A percentile compares a stretch with the other conserved stretches of the same genome.
Conservation (phyloP, 1,140 invertebrate species). For the Pygmarrhopalites habei region DNA sequence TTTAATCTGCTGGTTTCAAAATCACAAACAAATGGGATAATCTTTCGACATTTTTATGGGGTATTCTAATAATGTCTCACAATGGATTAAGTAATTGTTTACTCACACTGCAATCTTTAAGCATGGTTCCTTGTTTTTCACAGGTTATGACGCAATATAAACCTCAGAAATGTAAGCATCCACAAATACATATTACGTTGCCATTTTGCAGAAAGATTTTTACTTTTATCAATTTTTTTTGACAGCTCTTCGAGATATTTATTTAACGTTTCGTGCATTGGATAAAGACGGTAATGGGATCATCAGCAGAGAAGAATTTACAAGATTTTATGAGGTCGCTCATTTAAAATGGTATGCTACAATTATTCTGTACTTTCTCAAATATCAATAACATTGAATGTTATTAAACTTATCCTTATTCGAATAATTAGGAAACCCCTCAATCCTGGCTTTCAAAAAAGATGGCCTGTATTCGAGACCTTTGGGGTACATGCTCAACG, state of each 20-base stretch:
- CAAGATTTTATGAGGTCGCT: constrained; percentile 65
- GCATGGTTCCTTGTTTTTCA: too few relatives aligned
- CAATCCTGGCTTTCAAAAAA: constrained; percentile 16
- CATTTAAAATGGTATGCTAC: constrained; percentile 71
- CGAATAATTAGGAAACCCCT: too few relatives aligned
- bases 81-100: too few relatives aligned
- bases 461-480: constrained; percentile 29
- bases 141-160: constrained; percentile 32
- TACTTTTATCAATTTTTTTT: constrained; percentile 21
- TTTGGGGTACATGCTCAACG: constrained; percentile 17
- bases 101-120: too few relatives aligned
- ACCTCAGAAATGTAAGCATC: constrained; percentile 31
- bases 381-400: too few relatives aligned
- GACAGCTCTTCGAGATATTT: constrained; percentile 64
- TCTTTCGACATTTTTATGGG: constrained; percentile 72
- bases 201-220: neutral
- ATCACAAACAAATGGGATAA: constrained; percentile 55
- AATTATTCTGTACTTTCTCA: too few relatives aligned
- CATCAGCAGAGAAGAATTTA: constrained; percentile 66
- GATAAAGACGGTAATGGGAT: constrained; percentile 59
- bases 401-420: too few relatives aligned
- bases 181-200: neutral
- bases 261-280: constrained; percentile 73
- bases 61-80: too few relatives aligned
- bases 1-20: constrained; percentile 70